Evolutionary conservation across 2,113 vertebrate genomes (phyloP).

Genomic region (Beaufortia kweichowensis): DNA sequence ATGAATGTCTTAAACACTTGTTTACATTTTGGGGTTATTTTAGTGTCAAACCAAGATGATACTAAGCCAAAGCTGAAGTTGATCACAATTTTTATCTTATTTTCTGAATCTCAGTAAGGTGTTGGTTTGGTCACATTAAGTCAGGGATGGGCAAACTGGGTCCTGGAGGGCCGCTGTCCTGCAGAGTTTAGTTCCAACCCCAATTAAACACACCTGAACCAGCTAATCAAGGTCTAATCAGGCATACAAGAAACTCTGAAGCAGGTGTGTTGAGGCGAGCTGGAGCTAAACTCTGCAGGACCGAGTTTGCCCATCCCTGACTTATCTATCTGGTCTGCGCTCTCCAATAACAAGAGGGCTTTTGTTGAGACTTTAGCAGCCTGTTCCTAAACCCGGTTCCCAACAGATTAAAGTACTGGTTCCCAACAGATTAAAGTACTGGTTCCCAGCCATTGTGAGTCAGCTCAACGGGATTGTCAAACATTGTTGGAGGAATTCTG

Average conservation of each 20-base stretch:
- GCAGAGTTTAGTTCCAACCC: too few species aligned
- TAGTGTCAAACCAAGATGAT: constrained; percentile 5
- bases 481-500: not conserved
- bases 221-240: too few species aligned
- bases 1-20: not conserved
- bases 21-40: constrained; percentile 1
- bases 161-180: too few species aligned
- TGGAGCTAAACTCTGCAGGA: too few species aligned
- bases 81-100: not conserved
- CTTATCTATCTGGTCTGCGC: too few species aligned
- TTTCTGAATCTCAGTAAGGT: not conserved
- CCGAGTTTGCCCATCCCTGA: too few species aligned
- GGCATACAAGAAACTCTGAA: too few species aligned
- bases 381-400: constrained; percentile 43
- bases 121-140: too few species aligned
- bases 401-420: constrained; percentile 31
- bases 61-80: not conserved
- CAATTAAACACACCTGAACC: too few species aligned
- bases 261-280: too few species aligned
- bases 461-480: constrained; percentile 46
- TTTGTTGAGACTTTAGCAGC: constrained; percentile 50
- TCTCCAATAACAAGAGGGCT: constrained; percentile 49
- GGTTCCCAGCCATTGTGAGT: constrained; percentile 39
- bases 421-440: constrained; percentile 36
- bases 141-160: too few species aligned